Conservation (phyloP, 2,113 vertebrate genomes). For the Cephalopholis sonnerati region DNA sequence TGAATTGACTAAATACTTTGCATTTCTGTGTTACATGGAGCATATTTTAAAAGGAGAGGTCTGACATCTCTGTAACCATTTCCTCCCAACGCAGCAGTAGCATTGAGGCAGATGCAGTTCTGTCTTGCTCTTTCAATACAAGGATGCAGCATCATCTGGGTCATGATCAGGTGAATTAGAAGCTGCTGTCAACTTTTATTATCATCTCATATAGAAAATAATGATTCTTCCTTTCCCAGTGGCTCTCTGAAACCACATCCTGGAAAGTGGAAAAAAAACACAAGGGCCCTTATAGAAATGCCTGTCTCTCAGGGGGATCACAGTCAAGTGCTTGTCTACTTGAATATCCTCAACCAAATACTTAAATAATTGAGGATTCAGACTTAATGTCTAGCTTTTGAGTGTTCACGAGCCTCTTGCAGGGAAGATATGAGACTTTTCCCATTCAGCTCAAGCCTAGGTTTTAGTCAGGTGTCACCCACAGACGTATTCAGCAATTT, state of each 20-base stretch:
- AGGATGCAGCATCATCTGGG: slow-evolving; percentile 20
- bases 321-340: slow-evolving; percentile 28
- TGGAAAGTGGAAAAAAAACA: neutral
- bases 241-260: slow-evolving; percentile 36
- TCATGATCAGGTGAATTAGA: slow-evolving; percentile 45
- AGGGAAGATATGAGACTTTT: neutral
- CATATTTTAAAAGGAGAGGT: neutral
- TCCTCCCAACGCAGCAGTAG: neutral
- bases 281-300: slow-evolving; percentile 18
- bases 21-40: neutral
- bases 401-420: neutral
- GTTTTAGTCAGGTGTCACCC: slow-evolving; percentile 12
- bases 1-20: neutral
- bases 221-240: slow-evolving; percentile 20
- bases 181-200: slow-evolving; percentile 44
- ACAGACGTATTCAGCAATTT: slow-evolving; percentile 1
- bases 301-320: slow-evolving; percentile 21
- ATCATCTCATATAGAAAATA: slow-evolving; percentile 40
- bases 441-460: neutral
- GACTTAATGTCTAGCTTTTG: slow-evolving; percentile 22
- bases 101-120: neutral
- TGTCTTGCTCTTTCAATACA: slow-evolving; percentile 1
- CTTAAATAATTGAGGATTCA: slow-evolving; percentile 36
- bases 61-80: slow-evolving; percentile 1
- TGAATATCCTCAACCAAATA: slow-evolving; percentile 36